Evolutionary conservation across 2,888 invertebrate species (phyloP), one percentile per base, ranked within the genome.

Genomic region (Clitarchus hookeri): DNA sequence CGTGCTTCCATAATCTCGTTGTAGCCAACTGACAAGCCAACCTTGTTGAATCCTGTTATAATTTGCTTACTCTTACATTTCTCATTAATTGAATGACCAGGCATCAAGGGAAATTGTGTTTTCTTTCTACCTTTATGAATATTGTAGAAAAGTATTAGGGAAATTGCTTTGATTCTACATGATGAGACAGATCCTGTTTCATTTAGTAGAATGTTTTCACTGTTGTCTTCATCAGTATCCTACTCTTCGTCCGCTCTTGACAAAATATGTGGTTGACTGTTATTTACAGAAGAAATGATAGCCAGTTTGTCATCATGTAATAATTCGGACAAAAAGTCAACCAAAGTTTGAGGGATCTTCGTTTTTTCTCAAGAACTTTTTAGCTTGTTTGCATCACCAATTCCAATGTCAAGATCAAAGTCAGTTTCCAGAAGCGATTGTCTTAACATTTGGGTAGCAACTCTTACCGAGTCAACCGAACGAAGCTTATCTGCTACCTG

Each of bases 21-120:
- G 6, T 78, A 78, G n/a, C 78, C 19, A 23, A 78, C n/a, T n/a
- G n/a, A 78, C 78, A 78, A 78, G 11, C 19, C 13, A 78, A 8
- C 0, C 26, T 78, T 78, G n/a, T 78, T 23, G 78, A 19, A 78
- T 78, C n/a, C n/a, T n/a, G n/a, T n/a, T n/a, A n/a, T n/a, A n/a
- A n/a, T n/a, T n/a, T n/a, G n/a, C n/a, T n/a, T n/a, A 2, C 78
- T 78, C n/a, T 78, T 78, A 78, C 78, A 78, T 26, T 78, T 78
- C 0, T 78, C 78, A 23, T 78, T n/a, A n/a, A n/a, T n/a, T n/a
- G n/a, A n/a, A n/a, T n/a, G n/a, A n/a, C n/a, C n/a, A n/a, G n/a
- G n/a, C n/a, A n/a, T n/a, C n/a, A n/a, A n/a, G n/a, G n/a, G n/a
- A n/a, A n/a, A n/a, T n/a, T n/a, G n/a, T n/a, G n/a, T n/a, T n/a